Percentiles rank a stretch among this genome's conserved stretches.
Evolutionary conservation across 2,888 invertebrate genomes (phyloP).

Genomic region (Drosophila subquinaria): DNA sequence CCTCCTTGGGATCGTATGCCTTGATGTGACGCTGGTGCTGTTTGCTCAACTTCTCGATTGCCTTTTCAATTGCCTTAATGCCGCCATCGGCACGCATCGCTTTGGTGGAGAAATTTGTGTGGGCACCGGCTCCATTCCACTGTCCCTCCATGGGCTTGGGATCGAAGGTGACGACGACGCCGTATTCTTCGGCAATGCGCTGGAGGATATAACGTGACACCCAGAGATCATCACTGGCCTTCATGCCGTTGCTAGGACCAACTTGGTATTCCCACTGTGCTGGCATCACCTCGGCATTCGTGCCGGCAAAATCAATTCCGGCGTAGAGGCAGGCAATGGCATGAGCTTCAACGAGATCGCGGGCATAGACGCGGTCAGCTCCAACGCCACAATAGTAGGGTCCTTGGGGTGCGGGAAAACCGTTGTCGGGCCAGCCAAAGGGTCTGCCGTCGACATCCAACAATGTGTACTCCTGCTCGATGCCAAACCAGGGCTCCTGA

Average conservation of each 20-base stretch:
- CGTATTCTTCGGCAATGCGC: slow-evolving; percentile 88
- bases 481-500: slow-evolving; percentile 90
- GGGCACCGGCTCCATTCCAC: slow-evolving; percentile 98
- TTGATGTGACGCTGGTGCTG: slow-evolving; percentile 91
- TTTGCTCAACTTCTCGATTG: slow-evolving; percentile 90
- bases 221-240: slow-evolving; percentile 88
- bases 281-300: slow-evolving; percentile 94
- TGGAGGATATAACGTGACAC: slow-evolving; percentile 87
- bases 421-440: slow-evolving; percentile 91
- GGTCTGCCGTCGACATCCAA: slow-evolving; percentile 88
- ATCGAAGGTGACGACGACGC: slow-evolving; percentile 87
- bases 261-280: slow-evolving; percentile 91
- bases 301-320: slow-evolving; percentile 91
- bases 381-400: slow-evolving; percentile 95
- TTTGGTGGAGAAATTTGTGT: slow-evolving; percentile 95
- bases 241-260: slow-evolving; percentile 88
- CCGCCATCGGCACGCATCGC: slow-evolving; percentile 92
- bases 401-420: slow-evolving; percentile 90
- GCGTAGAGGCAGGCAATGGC: slow-evolving; percentile 90
- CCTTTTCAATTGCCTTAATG: slow-evolving; percentile 89
- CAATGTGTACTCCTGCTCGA: slow-evolving; percentile 89
- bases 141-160: slow-evolving; percentile 89
- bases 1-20: slow-evolving; percentile 92
- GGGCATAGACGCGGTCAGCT: slow-evolving; percentile 90
- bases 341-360: slow-evolving; percentile 94